Base-by-base conservation (phyloP, 1,140 invertebrate genomes). In the Grapholita molesta region DNA sequence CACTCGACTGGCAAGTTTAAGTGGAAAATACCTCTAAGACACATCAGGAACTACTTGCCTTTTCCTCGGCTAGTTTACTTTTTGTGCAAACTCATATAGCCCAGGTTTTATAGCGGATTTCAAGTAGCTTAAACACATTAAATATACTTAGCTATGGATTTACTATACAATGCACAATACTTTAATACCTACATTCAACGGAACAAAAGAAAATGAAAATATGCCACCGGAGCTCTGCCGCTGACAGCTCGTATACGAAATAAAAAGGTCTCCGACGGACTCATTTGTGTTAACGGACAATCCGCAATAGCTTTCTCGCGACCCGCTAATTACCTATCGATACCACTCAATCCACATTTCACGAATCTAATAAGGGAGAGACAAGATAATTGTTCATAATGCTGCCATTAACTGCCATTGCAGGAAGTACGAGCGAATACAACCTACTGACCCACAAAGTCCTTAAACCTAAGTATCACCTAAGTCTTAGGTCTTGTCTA, bases 361-460 rank as follows among this genome's bases (percentile, higher is more conserved):
- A 35, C 64, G 64, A 21, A 33, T 65, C 64, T 65, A 61, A 61
- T 38, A 65, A 65, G 15, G 33, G 30, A 68, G 67, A 70, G 68
- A 68, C 70, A 70, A 77, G 70, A 77, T 72, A 76, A 72, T 79
- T 74, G 70, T 69, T 32, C 21, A 23, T 71, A 64, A 64, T 69
- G 55, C 70, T 68, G 33, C 64, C 64, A 65, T 65, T 71, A 71
- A 32, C 64, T 55, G 38, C 57, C 30, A 65, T 42, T 35, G 30
- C 64, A 71, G 73, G 57, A 72, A 70, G 72, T 61, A 65, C 64
- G 64, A 38, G 70, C 32, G 69, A 75, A 73, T 71, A 67, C 66
- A 77, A 70, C 80, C 78, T 61, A 86, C 77, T 88, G 74, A 85
- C 84, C 83, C 72, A 82, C 75, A 75, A 80, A 82, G 71, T 78